Conservation (phyloP, 64 coral and sea anemone species). For the Pocillopora verrucosa region DNA sequence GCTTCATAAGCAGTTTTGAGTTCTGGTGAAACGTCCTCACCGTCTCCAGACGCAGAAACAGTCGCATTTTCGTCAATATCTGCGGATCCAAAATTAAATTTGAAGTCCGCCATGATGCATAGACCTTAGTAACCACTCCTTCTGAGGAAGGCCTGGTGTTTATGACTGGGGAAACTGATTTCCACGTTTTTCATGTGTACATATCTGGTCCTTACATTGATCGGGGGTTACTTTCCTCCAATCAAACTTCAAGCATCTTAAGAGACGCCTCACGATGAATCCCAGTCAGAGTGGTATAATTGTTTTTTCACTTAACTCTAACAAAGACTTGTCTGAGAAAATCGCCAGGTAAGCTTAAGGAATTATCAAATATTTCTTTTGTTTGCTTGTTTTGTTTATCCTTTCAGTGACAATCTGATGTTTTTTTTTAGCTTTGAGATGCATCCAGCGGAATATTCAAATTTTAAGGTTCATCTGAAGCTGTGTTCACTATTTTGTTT, state of each 20-base stretch:
- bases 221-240: neutral
- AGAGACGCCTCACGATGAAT: neutral
- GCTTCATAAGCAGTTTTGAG: neutral
- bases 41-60: neutral
- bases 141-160: neutral
- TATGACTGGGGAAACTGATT: neutral
- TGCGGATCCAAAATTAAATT: slow-evolving; percentile 12
- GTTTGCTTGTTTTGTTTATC: neutral
- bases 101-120: slow-evolving; percentile 39
- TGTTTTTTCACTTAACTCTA: slow-evolving; percentile 89
- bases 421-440: neutral
- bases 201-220: neutral
- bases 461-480: neutral
- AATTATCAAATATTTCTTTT: neutral
- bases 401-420: neutral
- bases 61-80: neutral
- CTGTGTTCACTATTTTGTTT: neutral
- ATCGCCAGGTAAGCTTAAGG: slow-evolving; percentile 76
- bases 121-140: neutral
- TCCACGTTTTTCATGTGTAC: neutral
- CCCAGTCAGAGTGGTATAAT: slow-evolving; percentile 75
- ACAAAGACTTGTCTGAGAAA: slow-evolving; percentile 79
- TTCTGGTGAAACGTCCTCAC: neutral
- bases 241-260: neutral
- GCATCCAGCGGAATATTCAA: neutral